Evolutionary conservation across 92 coral and sea anemone species (phyloP).

Genomic region (Zoanthus sociatus): DNA sequence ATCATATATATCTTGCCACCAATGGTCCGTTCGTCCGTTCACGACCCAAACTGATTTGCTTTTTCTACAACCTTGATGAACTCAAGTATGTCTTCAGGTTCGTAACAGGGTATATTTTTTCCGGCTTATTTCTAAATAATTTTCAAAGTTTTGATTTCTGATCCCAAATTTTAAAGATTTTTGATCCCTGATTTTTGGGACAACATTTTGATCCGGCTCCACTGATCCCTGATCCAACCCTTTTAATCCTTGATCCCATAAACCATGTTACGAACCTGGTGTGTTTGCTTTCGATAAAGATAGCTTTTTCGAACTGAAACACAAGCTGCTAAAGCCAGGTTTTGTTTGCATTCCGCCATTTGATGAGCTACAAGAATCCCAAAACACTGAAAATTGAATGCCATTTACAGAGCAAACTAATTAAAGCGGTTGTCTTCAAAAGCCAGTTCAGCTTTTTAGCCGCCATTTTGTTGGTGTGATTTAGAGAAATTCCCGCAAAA

Average conservation of each 20-base stretch:
- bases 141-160: no score
- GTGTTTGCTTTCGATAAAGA: neutral
- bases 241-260: no score
- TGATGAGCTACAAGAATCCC: conserved; percentile 51
- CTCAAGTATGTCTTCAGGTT: neutral
- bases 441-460: neutral
- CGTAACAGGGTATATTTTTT: no score
- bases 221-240: no score
- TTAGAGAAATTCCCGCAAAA: neutral
- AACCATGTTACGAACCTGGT: no score
- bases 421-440: conserved; percentile 17
- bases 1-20: no score
- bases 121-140: no score
- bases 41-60: neutral
- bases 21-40: neutral
- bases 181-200: no score
- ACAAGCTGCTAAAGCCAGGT: neutral
- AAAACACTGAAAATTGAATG: conserved; percentile 19
- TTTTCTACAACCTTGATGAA: neutral
- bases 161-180: no score
- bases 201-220: no score
- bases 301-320: neutral
- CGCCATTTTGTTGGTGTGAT: conserved; percentile 28
- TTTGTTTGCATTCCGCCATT: neutral
- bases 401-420: neutral